phyloP scores from a whole-genome alignment of 2,113 vertebrate genomes.

The Colinus virginianus region DNA sequence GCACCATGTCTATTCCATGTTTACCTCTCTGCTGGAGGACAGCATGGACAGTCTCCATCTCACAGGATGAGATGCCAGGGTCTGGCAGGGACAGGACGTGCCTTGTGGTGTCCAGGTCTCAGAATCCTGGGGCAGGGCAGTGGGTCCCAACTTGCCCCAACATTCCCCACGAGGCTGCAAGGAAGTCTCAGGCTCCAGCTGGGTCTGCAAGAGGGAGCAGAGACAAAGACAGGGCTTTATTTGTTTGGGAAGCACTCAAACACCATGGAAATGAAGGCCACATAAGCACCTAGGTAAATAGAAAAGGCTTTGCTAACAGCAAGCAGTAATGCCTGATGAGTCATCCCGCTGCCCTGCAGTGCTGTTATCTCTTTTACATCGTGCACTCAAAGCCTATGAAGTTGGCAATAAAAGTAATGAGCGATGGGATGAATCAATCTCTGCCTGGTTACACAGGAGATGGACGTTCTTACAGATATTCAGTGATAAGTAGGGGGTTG shows the following conservation, averaged over 20 bases:
- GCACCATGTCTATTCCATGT: neutral
- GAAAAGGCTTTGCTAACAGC: constrained; percentile 43
- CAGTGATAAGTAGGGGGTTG: neutral
- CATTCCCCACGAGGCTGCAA: neutral
- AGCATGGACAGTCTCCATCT: neutral
- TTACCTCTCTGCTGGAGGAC: neutral
- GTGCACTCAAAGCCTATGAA: constrained; percentile 52
- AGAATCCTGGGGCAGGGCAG: neutral
- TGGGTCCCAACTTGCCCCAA: neutral
- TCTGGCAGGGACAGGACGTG: neutral
- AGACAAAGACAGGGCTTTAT: constrained; percentile 16
- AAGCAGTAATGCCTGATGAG: constrained; percentile 31
- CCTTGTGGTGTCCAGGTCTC: neutral
- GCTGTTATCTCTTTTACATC: constrained; percentile 34
- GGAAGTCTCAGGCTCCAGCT: neutral
- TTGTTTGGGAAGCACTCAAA: constrained; percentile 67
- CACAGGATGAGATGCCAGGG: neutral
- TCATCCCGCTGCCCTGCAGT: constrained; percentile 57
- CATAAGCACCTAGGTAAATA: constrained; percentile 65
- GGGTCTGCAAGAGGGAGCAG: constrained; percentile 21
- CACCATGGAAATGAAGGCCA: constrained; percentile 48
- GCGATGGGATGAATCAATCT: neutral
- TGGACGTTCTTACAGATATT: neutral
- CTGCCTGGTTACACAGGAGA: neutral
- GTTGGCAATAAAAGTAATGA: constrained; percentile 50